Conservation (phyloP, 2,797 vertebrate genomes). For the Acanthornis magna region DNA sequence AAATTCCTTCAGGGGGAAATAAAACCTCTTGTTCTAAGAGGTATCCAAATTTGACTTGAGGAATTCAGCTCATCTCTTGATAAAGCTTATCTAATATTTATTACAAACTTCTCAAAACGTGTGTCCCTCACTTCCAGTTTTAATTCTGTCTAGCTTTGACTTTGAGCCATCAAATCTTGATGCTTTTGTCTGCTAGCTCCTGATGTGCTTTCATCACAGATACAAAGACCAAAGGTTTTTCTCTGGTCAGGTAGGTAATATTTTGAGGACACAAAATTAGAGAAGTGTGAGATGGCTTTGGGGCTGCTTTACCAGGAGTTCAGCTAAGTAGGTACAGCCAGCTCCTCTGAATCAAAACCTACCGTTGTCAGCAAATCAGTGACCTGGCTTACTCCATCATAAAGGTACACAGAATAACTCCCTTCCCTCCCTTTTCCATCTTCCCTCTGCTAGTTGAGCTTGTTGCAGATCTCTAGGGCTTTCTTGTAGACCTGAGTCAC, state of each 20-base stretch:
- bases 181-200: constrained; percentile 23
- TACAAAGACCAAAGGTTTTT: constrained; percentile 13
- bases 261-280: constrained; percentile 24
- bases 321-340: constrained; percentile 21
- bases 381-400: constrained; percentile 67
- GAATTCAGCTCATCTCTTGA: neutral
- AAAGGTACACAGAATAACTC: constrained; percentile 66
- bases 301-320: constrained; percentile 19
- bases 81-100: neutral
- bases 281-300: constrained; percentile 43
- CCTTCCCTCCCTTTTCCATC: constrained; percentile 30
- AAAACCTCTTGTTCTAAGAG: constrained; percentile 1
- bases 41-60: neutral
- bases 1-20: neutral
- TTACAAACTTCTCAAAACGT: constrained; percentile 4
- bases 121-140: constrained; percentile 53
- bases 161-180: neutral
- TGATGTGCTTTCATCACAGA: neutral
- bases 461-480: constrained; percentile 97
- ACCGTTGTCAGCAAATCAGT: constrained; percentile 58
- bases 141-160: constrained; percentile 24
- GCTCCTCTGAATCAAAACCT: constrained; percentile 16
- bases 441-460: constrained; percentile 84
- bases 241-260: constrained; percentile 31
- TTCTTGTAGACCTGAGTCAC: constrained; percentile 99